Evolutionary conservation across 2,888 invertebrate genomes (phyloP), one percentile per base, ranked within the genome.

Genomic region (Harpalus rufipes): DNA sequence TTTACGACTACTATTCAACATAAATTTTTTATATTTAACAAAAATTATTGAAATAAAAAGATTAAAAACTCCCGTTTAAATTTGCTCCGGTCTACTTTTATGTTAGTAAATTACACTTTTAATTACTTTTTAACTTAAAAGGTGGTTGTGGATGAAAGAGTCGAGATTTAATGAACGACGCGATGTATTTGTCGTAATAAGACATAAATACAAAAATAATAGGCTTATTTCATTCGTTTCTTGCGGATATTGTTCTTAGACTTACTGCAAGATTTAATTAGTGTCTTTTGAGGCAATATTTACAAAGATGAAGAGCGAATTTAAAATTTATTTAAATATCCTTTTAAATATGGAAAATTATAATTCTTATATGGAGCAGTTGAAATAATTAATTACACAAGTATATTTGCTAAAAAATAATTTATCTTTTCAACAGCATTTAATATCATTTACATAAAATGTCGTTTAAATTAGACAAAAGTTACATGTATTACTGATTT

Each of bases 191-290:
- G 2, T 7, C 63, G 25, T 18, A 3, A 63, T 63, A 63, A 63
- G 1, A 63, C 12, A 63, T 59, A 59, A 25, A 63, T 63, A 63
- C 63, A 25, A 63, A 18, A 63, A 63, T 59, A 59, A 59, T 59
- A 59, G 16, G 59, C 16, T 59, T 59, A 59, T 25, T 63, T 63
- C 32, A 25, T 25, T 10, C 8, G 63, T 5, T 63, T 25, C 63
- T 25, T 63, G 25, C 63, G 0, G 7, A 8, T 2, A 25, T 63
- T 63, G 25, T 63, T 63, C 2, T 7, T 18, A 5, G 10, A 3
- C 8, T 25, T 63, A 12, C 12, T 63, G 7, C 6, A 32, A 25
- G 25, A 63, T 63, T 25, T 63, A 63, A 63, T 63, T 63, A 63
- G 25, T 25, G 25, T 63, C 18, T 12, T 10, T 63, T 16, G 61